These are phyloP conservation scores for Lathronympha strigana DNA, from an alignment of 2,888 invertebrate genomes.

Conservation along the genomic window DNA sequence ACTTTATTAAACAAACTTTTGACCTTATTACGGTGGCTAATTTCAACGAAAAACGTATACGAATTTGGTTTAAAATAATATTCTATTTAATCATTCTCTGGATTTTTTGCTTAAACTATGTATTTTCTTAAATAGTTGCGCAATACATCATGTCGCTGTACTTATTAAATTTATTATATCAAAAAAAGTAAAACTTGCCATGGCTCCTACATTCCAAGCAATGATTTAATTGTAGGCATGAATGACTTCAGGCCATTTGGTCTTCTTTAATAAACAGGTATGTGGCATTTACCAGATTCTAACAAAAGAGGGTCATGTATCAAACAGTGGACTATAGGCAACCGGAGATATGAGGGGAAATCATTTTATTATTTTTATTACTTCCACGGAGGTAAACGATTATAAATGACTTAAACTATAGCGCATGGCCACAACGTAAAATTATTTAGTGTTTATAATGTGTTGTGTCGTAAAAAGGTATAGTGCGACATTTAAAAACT, in stretches of 20 bases:
- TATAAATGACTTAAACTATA: constrained; percentile 19
- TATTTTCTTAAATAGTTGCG: not conserved
- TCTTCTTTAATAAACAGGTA: constrained; percentile 15
- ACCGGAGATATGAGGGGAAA: constrained; percentile 14
- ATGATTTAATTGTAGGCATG: not conserved
- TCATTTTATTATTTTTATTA: constrained; percentile 16
- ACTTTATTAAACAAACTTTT: not conserved
- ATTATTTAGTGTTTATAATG: constrained; percentile 19
- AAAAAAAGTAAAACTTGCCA: not conserved
- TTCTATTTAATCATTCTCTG: too few relatives aligned
- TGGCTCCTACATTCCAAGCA: not conserved
- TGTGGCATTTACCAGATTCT: constrained; percentile 1
- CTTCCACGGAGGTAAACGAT: constrained; percentile 14
- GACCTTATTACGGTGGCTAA: not conserved
- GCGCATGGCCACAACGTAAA: constrained; percentile 18
- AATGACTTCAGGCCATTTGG: not conserved
- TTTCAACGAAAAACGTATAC: not conserved
- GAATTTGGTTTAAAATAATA: not conserved
- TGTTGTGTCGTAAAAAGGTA: constrained; percentile 27
- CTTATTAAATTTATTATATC: not conserved
- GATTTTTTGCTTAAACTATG: not conserved
- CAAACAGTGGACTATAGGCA: constrained; percentile 6
- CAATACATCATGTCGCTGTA: not conserved
- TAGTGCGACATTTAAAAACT: constrained; percentile 23
- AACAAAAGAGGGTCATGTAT: constrained; percentile 10